Conservation (phyloP, 2,888 invertebrate species). For the Drosophila subsilvestris region DNA sequence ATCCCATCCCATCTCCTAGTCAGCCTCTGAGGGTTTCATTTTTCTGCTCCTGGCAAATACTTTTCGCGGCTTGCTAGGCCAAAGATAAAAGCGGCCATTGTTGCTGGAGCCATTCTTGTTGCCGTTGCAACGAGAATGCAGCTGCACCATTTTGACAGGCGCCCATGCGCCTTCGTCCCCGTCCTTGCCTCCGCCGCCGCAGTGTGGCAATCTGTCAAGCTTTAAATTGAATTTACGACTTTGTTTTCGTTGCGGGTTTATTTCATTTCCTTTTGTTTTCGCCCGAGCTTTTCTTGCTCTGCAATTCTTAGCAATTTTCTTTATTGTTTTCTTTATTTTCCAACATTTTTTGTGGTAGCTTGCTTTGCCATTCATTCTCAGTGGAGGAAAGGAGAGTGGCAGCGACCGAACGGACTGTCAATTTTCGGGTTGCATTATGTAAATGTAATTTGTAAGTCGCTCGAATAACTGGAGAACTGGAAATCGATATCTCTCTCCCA, state of each 20-base stretch:
- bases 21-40: slow-evolving; percentile 1
- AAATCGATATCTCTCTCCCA: slow-evolving; percentile 26
- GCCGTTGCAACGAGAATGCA: slow-evolving; percentile 44
- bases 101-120: slow-evolving; percentile 56
- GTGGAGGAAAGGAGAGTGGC: no score
- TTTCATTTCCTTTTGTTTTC: slow-evolving; percentile 58
- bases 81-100: slow-evolving; percentile 44
- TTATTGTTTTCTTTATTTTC: slow-evolving; percentile 64
- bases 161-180: slow-evolving; percentile 33
- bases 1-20: not conserved
- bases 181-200: slow-evolving; percentile 9
- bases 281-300: slow-evolving; percentile 28
- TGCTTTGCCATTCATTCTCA: not conserved
- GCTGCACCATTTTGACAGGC: slow-evolving; percentile 21
- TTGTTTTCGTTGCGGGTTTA: slow-evolving; percentile 76
- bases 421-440: slow-evolving; percentile 72
- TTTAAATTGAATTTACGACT: slow-evolving; percentile 82
- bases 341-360: slow-evolving; percentile 46
- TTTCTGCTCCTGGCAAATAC: slow-evolving; percentile 52
- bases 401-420: slow-evolving; percentile 53
- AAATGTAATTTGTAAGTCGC: slow-evolving; percentile 71
- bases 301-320: slow-evolving; percentile 51
- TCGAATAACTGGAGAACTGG: not conserved
- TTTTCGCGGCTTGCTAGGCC: slow-evolving; percentile 42
- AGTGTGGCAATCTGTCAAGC: slow-evolving; percentile 82